Percentiles rank a stretch among this genome's conserved stretches.
phyloP scores from a whole-genome alignment of 2,888 invertebrate species.

The Caenorhabditis panamensis region DNA sequence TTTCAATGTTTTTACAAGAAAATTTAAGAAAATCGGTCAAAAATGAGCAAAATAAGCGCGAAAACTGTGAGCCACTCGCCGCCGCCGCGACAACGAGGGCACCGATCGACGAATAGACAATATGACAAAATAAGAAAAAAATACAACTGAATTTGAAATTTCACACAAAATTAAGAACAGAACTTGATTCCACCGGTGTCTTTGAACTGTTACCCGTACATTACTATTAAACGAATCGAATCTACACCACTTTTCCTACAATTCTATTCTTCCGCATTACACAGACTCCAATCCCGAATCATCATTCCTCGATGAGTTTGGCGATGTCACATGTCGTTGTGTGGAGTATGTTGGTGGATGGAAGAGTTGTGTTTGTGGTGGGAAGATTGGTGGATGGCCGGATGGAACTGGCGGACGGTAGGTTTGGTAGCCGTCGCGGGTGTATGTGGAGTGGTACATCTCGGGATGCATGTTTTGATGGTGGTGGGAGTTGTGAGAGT shows the following conservation, averaged over 20 bases:
- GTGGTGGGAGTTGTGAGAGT: constrained; percentile 12
- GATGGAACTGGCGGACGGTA: constrained; percentile 61
- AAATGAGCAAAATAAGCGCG: too few relatives aligned
- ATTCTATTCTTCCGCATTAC: constrained; percentile 20
- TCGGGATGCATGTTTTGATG: constrained; percentile 28
- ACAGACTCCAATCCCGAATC: constrained; percentile 73
- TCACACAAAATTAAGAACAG: too few relatives aligned
- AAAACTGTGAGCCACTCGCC: too few relatives aligned
- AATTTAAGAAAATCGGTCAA: too few relatives aligned
- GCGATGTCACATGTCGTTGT: constrained; percentile 52
- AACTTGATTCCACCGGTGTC: constrained; percentile 48
- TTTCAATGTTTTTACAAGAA: too few relatives aligned
- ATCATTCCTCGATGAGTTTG: constrained; percentile 58
- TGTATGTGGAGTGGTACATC: constrained; percentile 56
- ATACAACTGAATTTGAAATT: too few relatives aligned
- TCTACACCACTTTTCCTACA: constrained; percentile 29
- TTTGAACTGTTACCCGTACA: constrained; percentile 28
- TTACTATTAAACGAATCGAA: constrained; percentile 40
- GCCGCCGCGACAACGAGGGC: too few relatives aligned
- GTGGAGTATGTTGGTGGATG: constrained; percentile 63
- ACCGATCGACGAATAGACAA: too few relatives aligned
- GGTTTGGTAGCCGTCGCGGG: constrained; percentile 63
- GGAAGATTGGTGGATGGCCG: constrained; percentile 56
- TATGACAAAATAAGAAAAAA: too few relatives aligned
- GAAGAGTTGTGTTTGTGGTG: constrained; percentile 65